Evolutionary conservation across 2,797 vertebrate species (phyloP), one percentile per base, ranked within the genome.

Genomic region (Hipposideros larvatus): DNA sequence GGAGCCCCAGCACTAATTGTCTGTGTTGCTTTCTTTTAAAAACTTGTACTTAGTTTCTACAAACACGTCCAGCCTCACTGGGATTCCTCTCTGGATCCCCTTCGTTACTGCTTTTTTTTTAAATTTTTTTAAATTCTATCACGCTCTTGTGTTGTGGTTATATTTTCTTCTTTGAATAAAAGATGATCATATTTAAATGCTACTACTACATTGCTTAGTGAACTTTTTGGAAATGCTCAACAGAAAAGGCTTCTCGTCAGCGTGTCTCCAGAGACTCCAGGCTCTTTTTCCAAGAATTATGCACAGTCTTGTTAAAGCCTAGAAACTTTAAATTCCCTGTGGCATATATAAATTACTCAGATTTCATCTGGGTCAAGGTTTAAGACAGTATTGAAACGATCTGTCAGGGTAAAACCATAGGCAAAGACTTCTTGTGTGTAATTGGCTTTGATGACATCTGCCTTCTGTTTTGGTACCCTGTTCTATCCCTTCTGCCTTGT

Each of bases 261-360:
- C 34, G 31, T 63, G 55, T 96, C 71, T 96, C 87, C 79, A 93
- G 89, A 89, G 63, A 73, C 14, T 55, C 46, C 13, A 61, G 26
- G 18, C 34, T 95, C 24, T 87, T 93, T 93, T 70, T 63, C 75
- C 66, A 90, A 85, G 85, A 96, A 84, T 87, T 92, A 79, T 55
- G 46, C 37, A 51, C 43, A 19, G 15, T 74, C 85, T 90, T 65
- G 48, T 83, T 91, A 90, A 93, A 95, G 75, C 19, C 63, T 83
- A 91, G 55, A 85, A 77, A 88, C 18, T 68, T 70, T 63, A 91
- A 65, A 91, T 75, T 66, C 87, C 53, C 28, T 46, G 57, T 82
- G 51, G 51, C 22, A 34, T 74, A 77, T 51, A 84, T 24, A 88
- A 24, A 91, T 82, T 37, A 87, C 51, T 89, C 31, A 70, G 82